Percentiles rank a stretch among this genome's conserved stretches.
Evolutionary conservation across 2,797 vertebrate species (phyloP).

Genomic region (Acanthopagrus latus): DNA sequence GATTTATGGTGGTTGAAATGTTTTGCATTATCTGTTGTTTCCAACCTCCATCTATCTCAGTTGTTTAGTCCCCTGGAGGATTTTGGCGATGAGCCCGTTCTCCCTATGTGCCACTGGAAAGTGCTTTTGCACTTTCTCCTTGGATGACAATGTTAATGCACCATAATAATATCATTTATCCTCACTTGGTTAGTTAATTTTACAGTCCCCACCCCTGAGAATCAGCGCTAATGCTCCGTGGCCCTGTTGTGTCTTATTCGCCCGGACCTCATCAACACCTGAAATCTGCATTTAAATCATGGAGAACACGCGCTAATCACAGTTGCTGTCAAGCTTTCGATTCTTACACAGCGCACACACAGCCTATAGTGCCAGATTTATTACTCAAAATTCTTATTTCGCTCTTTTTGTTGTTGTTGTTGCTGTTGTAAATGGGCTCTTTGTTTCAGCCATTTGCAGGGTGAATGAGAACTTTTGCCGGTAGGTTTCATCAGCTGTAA

Average conservation of each 20-base stretch:
- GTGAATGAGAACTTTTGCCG: background rate
- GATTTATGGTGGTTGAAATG: slow-evolving; percentile 78
- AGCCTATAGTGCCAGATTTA: background rate
- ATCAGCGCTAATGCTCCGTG: slow-evolving; percentile 46
- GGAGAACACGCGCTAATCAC: background rate
- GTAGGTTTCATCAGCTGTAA: background rate
- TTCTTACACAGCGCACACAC: background rate
- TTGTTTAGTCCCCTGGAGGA: slow-evolving; percentile 73
- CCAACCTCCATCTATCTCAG: slow-evolving; percentile 68
- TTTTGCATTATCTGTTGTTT: slow-evolving; percentile 81
- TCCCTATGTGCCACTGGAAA: slow-evolving; percentile 45
- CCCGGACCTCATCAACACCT: slow-evolving; percentile 34
- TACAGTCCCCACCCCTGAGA: slow-evolving; percentile 41
- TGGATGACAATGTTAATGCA: slow-evolving; percentile 72
- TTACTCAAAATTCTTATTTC: background rate
- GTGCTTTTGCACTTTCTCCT: slow-evolving; percentile 73
- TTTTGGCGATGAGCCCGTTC: slow-evolving; percentile 59
- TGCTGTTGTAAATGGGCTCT: background rate
- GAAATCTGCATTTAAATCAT: slow-evolving; percentile 28
- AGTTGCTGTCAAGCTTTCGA: background rate
- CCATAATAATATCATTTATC: slow-evolving; percentile 70
- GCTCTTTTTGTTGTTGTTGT: no score
- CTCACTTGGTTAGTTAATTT: slow-evolving; percentile 62
- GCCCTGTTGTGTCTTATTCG: slow-evolving; percentile 52
- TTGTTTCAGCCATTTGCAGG: background rate